Conservation (phyloP, 1,140 invertebrate genomes). For the Capitella teleta region DNA sequence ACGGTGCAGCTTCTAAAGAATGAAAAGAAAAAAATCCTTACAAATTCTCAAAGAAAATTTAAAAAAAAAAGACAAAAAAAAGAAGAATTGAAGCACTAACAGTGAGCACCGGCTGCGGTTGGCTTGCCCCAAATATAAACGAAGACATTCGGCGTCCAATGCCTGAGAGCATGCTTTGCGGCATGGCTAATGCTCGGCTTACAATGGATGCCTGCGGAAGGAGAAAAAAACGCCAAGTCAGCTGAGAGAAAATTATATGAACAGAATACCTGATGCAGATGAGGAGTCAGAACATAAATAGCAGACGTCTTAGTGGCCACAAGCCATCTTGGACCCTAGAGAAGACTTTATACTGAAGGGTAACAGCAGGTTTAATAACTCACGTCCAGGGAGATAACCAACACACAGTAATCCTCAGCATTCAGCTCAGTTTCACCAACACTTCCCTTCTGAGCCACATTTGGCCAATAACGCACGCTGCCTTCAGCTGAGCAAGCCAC, state of each 20-base stretch:
- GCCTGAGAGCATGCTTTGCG: slow-evolving; percentile 76
- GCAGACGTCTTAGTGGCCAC: background rate
- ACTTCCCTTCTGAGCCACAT: slow-evolving; percentile 72
- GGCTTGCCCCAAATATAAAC: slow-evolving; percentile 72
- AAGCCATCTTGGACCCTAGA: background rate
- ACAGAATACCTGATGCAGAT: slow-evolving; percentile 9
- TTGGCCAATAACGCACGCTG: slow-evolving; percentile 79
- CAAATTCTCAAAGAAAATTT: no score
- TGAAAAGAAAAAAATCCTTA: no score
- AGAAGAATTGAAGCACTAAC: no score
- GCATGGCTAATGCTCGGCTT: slow-evolving; percentile 18
- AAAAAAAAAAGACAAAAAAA: no score
- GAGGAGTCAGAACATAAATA: background rate
- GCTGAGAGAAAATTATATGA: background rate
- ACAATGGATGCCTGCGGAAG: background rate
- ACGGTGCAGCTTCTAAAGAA: no score
- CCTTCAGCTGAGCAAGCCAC: slow-evolving; percentile 88
- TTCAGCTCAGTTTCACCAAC: slow-evolving; percentile 59
- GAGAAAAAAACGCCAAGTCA: background rate
- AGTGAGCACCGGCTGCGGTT: slow-evolving; percentile 41
- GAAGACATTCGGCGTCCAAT: slow-evolving; percentile 72
- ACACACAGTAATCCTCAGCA: slow-evolving; percentile 4
- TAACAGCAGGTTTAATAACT: background rate
- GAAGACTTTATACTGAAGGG: background rate
- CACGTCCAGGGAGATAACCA: background rate